Percentiles rank a stretch among this genome's conserved stretches.
phyloP scores from a whole-genome alignment of 2,113 vertebrate genomes.

The Prionailurus bengalensis region DNA sequence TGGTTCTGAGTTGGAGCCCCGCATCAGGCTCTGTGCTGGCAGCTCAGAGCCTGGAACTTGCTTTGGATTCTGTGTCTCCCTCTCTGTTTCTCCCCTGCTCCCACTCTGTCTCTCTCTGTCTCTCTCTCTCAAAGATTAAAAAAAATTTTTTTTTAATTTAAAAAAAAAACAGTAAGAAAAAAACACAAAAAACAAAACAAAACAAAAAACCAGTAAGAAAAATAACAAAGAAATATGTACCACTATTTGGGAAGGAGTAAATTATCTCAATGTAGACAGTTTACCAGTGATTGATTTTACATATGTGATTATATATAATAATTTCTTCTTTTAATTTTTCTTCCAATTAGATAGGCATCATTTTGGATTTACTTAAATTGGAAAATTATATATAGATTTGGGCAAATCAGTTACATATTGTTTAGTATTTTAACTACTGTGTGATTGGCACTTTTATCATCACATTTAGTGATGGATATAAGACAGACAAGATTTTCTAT shows the following conservation, averaged over 20 bases:
- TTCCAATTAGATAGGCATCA: background rate
- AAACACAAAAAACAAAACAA: too few relatives aligned
- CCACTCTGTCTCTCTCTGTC: too few relatives aligned
- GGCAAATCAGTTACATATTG: background rate
- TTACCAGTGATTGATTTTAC: background rate
- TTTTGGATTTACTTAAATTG: background rate
- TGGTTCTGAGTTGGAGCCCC: too few relatives aligned
- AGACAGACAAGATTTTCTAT: background rate
- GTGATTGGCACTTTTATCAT: background rate
- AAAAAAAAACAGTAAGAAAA: background rate
- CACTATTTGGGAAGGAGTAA: background rate
- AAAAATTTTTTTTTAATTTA: too few relatives aligned
- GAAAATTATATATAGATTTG: background rate
- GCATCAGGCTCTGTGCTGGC: too few relatives aligned
- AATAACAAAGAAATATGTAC: background rate
- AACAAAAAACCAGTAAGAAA: background rate
- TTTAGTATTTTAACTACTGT: background rate
- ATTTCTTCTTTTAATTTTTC: constrained; percentile 11
- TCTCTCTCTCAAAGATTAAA: too few relatives aligned
- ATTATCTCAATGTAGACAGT: background rate
- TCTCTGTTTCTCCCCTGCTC: too few relatives aligned
- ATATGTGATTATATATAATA: background rate
- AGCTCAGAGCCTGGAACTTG: too few relatives aligned
- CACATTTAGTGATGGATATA: background rate
- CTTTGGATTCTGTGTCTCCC: too few relatives aligned